Evolutionary conservation across 2,113 vertebrate genomes (phyloP), one percentile per base, ranked within the genome.

Genomic region (Dendropsophus ebraccatus): DNA sequence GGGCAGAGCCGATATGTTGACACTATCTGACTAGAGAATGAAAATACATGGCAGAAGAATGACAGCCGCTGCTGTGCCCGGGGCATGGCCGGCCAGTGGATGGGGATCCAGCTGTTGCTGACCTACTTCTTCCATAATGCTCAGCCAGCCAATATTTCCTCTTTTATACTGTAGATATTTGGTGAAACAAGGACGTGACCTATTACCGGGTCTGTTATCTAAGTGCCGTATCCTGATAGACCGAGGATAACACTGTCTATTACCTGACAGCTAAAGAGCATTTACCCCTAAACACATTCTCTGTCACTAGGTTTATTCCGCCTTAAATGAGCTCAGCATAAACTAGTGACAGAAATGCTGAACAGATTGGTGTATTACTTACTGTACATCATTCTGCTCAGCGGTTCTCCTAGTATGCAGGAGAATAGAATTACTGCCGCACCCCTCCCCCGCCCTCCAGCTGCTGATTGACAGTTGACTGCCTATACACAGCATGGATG

Each of bases 101-200:
- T 58, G 52, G 30, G 35, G 30, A 7, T 76, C 73, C 76, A 58
- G 76, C 76, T 79, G 76, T 58, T 58, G 76, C 76, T 79, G 76
- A 79, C 76, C 76, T 79, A 79, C 76, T 58, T 79, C 76, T 79
- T 79, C 76, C 52, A 37, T 79, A 13, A 76, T 76, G 73, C 73
- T 76, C 73, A 30, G 23, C 73, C 73, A 52, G 47, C 30, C 52
- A 58, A 58, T 79, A 79, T 79, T 58, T 30, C 52, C 76, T 78
- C 76, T 58, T 79, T 58, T 37, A 41, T 21, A n/a, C 54, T 79
- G 30, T 56, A 79, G 50, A 79, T 58, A 35, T 58, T 30, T 35
- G 35, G 52, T 76, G 47, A 9, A 76, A 76, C 47, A 30, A 17
- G 47, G n/a, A 50, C 41, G 17, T 17, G 25, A 49, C 23, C 73